These are phyloP conservation scores for Eupithecia subfuscata DNA, from an alignment of 2,888 invertebrate genomes.

Conservation along the genomic window DNA sequence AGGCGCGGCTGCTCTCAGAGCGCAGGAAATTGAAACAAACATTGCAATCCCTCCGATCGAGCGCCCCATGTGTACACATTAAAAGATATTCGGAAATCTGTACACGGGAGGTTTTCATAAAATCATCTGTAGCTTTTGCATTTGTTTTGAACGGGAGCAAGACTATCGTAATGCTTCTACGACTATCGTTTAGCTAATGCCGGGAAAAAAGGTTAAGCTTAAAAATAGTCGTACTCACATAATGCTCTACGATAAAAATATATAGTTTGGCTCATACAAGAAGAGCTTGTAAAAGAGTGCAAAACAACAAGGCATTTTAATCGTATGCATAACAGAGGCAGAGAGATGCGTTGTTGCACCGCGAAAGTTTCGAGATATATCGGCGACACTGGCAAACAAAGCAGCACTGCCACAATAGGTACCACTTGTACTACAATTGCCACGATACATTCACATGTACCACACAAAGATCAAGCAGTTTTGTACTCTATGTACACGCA, in stretches of 20 bases:
- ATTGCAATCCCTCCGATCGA: conserved; percentile 69
- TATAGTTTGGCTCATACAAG: background rate
- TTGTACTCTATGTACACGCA: conserved; percentile 52
- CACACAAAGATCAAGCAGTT: conserved; percentile 43
- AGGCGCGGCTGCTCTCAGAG: conserved; percentile 59
- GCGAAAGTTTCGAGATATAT: conserved; percentile 80
- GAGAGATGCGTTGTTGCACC: conserved; percentile 66
- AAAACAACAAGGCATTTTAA: conserved; percentile 43
- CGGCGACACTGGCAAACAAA: conserved; percentile 78
- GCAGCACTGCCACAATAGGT: conserved; percentile 72
- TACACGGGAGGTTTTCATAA: conserved; percentile 9
- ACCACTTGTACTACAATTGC: conserved; percentile 65
- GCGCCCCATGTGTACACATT: conserved; percentile 55
- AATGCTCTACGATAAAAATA: background rate
- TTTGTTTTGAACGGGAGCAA: background rate
- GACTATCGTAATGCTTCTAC: background rate
- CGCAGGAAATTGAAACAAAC: conserved; percentile 80
- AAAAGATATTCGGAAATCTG: conserved; percentile 46
- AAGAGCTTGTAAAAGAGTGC: conserved; percentile 12
- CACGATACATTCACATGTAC: conserved; percentile 51
- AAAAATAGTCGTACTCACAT: background rate
- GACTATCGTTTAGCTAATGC: background rate
- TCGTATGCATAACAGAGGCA: conserved; percentile 48
- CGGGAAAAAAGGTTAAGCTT: background rate
- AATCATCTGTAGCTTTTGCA: background rate